Percentiles rank a stretch among this genome's conserved stretches.
Conservation (phyloP, 2,797 vertebrate genomes). For the Molossus alvarezi region DNA sequence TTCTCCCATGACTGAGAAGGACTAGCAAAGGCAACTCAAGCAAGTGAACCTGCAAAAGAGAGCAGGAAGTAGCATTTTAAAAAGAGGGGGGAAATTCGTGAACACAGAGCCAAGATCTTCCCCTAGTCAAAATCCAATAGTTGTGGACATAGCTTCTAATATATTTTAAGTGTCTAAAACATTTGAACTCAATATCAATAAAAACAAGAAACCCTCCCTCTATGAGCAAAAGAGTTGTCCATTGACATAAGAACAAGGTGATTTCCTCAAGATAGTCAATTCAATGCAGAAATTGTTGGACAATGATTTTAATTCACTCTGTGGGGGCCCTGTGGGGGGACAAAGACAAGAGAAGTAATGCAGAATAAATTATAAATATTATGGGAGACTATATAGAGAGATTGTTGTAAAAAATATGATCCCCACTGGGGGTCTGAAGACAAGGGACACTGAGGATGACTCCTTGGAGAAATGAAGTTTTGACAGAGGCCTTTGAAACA, state of each 20-base stretch:
- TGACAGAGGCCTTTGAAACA: slow-evolving; percentile 1
- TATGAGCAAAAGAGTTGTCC: not conserved
- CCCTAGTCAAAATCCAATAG: not conserved
- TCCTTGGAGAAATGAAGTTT: slow-evolving; percentile 16
- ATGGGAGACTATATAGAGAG: not conserved
- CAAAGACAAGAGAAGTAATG: not conserved
- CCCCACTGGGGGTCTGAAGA: not conserved
- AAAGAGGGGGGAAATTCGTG: not conserved
- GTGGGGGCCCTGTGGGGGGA: not conserved
- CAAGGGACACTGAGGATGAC: not conserved
- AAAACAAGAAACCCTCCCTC: not conserved
- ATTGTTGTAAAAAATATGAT: not conserved
- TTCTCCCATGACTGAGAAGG: not conserved
- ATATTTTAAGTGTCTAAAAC: not conserved
- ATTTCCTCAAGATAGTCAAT: not conserved
- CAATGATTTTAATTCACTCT: not conserved
- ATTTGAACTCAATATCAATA: not conserved
- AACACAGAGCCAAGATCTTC: not conserved
- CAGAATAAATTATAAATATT: not conserved
- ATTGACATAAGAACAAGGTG: not conserved
- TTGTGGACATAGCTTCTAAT: not conserved
- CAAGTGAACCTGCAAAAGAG: not conserved
- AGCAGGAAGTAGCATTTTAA: not conserved
- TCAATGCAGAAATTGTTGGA: slow-evolving; percentile 1
- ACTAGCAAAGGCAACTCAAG: not conserved